phyloP scores from a whole-genome alignment of 2,113 vertebrate species.

The Hucho hucho region DNA sequence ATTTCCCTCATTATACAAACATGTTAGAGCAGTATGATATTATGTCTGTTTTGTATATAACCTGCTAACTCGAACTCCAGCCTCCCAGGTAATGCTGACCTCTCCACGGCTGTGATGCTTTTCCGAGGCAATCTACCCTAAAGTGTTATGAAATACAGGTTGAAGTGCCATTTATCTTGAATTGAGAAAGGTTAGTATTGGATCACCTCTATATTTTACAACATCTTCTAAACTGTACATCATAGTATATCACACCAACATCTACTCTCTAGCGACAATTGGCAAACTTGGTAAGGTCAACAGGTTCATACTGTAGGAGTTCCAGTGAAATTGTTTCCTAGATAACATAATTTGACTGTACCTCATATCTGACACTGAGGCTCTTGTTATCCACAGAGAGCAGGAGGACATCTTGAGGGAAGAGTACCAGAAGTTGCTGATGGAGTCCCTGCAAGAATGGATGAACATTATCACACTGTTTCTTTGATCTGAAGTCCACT shows the following conservation, averaged over 20 bases:
- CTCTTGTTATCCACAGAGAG: constrained; percentile 74
- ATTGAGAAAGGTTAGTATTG: background rate
- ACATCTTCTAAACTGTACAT: background rate
- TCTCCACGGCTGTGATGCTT: constrained; percentile 75
- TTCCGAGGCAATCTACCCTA: constrained; percentile 77
- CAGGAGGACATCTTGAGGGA: constrained; percentile 78
- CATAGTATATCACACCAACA: constrained; percentile 20
- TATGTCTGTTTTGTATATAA: constrained; percentile 37
- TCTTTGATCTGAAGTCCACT: background rate
- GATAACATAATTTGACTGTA: constrained; percentile 36
- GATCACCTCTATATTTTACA: background rate
- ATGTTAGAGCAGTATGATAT: too few relatives aligned
- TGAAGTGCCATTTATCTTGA: background rate
- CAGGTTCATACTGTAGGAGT: background rate
- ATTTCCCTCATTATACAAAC: too few relatives aligned
- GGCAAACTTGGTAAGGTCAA: background rate
- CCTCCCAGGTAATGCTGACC: constrained; percentile 60
- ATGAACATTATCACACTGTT: constrained; percentile 2
- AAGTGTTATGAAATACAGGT: background rate
- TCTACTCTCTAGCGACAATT: constrained; percentile 24
- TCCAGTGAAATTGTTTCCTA: background rate
- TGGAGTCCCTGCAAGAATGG: constrained; percentile 65
- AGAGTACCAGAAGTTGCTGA: constrained; percentile 75
- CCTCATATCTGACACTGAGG: constrained; percentile 74
- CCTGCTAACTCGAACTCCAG: constrained; percentile 80